phyloP scores from a whole-genome alignment of 2,888 invertebrate genomes.

The Eucera pruinosa region DNA sequence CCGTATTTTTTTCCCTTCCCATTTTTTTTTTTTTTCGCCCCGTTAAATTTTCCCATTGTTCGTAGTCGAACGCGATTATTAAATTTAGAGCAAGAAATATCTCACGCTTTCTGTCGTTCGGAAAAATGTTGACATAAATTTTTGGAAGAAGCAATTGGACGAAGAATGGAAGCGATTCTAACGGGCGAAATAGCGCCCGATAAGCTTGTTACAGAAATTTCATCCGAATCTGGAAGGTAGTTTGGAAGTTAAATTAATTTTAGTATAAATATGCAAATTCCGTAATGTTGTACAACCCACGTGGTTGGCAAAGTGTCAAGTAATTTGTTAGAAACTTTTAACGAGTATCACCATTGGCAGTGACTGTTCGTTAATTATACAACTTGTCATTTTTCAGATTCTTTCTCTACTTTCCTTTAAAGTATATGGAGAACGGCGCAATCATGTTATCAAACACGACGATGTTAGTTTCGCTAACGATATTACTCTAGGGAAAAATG shows the following conservation, averaged over 20 bases:
- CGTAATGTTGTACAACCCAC: constrained; percentile 1
- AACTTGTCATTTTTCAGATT: constrained; percentile 7
- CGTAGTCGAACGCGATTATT: background rate
- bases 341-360: constrained; percentile 26
- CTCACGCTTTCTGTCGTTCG: background rate
- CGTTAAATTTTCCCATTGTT: background rate
- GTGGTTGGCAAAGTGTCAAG: constrained; percentile 43
- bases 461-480: background rate
- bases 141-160: background rate
- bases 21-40: background rate
- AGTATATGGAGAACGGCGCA: background rate
- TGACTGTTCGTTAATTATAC: constrained; percentile 40
- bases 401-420: background rate
- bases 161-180: background rate
- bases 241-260: constrained; percentile 49
- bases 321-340: constrained; percentile 45
- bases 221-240: constrained; percentile 17
- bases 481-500: constrained; percentile 14
- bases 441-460: constrained; percentile 8
- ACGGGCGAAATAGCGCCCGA: constrained; percentile 19
- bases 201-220: constrained; percentile 22
- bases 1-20: background rate
- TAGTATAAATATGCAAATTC: constrained; percentile 49
- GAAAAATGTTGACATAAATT: background rate
- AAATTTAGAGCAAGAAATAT: constrained; percentile 4